Evolutionary conservation across 2,888 invertebrate genomes (phyloP).

Genomic region (Plagodis pulveraria): DNA sequence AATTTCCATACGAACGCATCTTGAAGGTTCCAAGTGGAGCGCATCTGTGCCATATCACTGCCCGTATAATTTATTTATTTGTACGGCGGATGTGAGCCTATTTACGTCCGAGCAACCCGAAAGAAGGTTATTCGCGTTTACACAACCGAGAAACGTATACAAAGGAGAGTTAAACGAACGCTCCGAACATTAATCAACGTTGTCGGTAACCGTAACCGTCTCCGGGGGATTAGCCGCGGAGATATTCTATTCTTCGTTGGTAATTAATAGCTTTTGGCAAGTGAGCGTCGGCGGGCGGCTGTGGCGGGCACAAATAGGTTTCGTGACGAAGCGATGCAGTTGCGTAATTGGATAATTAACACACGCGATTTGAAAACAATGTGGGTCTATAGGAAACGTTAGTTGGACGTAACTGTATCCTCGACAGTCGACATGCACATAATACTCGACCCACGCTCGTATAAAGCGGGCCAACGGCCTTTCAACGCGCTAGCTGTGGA

Average conservation of each 20-base stretch:
- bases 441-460: constrained; percentile 68
- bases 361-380: constrained; percentile 65
- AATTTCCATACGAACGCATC: constrained; percentile 49
- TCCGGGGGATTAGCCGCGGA: constrained; percentile 78
- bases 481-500: constrained; percentile 57
- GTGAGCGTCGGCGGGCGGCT: constrained; percentile 66
- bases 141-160: constrained; percentile 67
- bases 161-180: constrained; percentile 77
- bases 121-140: constrained; percentile 77
- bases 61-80: constrained; percentile 68
- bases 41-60: constrained; percentile 65
- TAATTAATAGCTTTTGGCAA: constrained; percentile 85
- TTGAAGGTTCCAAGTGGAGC: constrained; percentile 58
- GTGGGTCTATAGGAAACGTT: constrained; percentile 63
- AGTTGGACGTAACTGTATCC: constrained; percentile 63
- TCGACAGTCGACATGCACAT: constrained; percentile 52
- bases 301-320: constrained; percentile 61
- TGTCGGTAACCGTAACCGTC: constrained; percentile 80
- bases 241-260: constrained; percentile 80
- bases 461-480: constrained; percentile 73
- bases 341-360: constrained; percentile 75
- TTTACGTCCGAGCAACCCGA: constrained; percentile 70
- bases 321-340: constrained; percentile 69
- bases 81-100: constrained; percentile 66
- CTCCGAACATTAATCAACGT: constrained; percentile 79